Evolutionary conservation across 2,113 vertebrate species (phyloP).

Genomic region (Psophia crepitans): DNA sequence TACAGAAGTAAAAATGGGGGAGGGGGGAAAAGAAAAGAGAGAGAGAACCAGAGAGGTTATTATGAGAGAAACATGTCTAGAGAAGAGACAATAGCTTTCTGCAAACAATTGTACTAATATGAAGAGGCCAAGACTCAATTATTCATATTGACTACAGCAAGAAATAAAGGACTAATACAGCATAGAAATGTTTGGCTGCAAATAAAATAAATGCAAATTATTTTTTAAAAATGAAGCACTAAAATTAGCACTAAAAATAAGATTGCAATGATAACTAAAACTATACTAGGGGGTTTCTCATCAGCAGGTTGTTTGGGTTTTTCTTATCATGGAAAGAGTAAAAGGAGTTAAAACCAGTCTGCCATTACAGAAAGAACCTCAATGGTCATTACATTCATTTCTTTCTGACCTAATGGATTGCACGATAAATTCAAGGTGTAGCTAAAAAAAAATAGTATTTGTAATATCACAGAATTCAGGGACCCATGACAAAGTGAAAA

Average conservation of each 20-base stretch:
- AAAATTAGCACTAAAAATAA: background rate
- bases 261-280: background rate
- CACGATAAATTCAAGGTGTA: background rate
- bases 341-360: background rate
- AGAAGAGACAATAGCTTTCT: background rate
- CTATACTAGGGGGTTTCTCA: background rate
- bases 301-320: background rate
- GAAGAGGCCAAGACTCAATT: background rate
- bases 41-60: background rate
- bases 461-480: background rate
- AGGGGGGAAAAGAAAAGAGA: fast-evolving
- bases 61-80: background rate
- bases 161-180: background rate
- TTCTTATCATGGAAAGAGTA: background rate
- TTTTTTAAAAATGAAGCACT: background rate
- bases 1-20: fast-evolving
- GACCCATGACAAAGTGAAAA: background rate
- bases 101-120: background rate
- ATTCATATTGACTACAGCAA: background rate
- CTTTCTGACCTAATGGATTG: background rate
- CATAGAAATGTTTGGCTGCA: background rate
- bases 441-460: background rate
- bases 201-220: background rate
- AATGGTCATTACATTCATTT: background rate
- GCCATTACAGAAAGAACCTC: background rate